Base-by-base conservation (phyloP, 1,140 invertebrate species). In the Diprion similis region DNA sequence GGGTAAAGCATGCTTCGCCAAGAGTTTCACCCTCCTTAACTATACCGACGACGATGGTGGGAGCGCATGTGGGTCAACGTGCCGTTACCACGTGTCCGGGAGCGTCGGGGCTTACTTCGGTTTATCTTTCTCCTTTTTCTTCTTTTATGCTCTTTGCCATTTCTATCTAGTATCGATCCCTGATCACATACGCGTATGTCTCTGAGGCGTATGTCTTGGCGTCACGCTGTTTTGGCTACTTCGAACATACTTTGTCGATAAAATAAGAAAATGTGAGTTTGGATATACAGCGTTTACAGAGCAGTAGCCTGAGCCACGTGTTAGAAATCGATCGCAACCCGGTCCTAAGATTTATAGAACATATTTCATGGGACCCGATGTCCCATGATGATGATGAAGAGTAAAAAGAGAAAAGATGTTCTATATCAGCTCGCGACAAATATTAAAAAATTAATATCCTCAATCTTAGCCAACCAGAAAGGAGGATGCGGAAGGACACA, bases 381-480 rank as follows among this genome's bases (percentile, higher is more conserved):
- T n/a, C n/a, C n/a, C n/a, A n/a, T n/a, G n/a, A n/a, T n/a, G n/a
- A n/a, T 17, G n/a, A 59, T 59, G 11, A 9, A 17, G 51, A 59
- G 11, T 59, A 13, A 3, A 8, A 59, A 59, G 51, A 59, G 9
- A 59, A 59, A 59, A 59, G 9, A 4, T 59, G 6, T 13, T 59
- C 3, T 17, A 15, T 59, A 13, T 59, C 51, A 17, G 7, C 11
- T 59, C n/a, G 11, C 1, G 24, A 6, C 24, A 59, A 4, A 37
- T 59, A 59, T 59, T 59, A 59, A 17, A 59, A 59, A 59, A 9
- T 3, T 17, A 59, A 6, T 59, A 15, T 59, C n/a, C 51, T 17
- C n/a, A 59, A 59, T 59, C 51, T 17, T 59, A 59, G n/a, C 51
- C 51, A 70, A 70, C 46, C 37, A 46, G 69, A 18, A 70, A 48